Percentiles rank a stretch among this genome's conserved stretches.
phyloP scores from a whole-genome alignment of 2,113 vertebrate genomes.

The Nicator chloris region DNA sequence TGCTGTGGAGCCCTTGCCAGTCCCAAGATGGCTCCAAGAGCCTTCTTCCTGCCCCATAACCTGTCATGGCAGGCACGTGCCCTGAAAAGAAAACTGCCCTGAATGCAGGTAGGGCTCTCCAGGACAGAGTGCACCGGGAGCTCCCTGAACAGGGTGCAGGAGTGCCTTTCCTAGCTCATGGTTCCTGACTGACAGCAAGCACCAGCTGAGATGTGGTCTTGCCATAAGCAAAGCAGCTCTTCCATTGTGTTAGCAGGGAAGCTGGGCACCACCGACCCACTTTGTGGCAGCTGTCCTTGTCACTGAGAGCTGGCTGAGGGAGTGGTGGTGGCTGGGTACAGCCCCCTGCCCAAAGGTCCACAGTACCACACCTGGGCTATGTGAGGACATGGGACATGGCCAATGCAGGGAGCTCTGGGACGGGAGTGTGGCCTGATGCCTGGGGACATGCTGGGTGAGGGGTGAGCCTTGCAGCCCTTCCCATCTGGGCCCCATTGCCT shows the following conservation, averaged over 20 bases:
- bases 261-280: accelerated
- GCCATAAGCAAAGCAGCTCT: not conserved
- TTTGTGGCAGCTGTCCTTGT: not conserved
- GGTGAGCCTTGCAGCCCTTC: not conserved
- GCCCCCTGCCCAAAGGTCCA: not conserved
- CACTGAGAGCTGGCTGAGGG: not conserved
- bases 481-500: accelerated
- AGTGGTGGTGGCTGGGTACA: not conserved
- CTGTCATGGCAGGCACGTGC: not conserved
- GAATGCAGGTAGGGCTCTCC: not conserved
- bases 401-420: accelerated
- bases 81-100: not conserved
- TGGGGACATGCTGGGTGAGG: accelerated
- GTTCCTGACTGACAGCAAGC: not conserved
- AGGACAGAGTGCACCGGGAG: accelerated
- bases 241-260: not conserved
- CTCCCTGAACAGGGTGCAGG: accelerated
- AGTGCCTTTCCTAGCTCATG: not conserved
- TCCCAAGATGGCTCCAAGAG: not conserved
- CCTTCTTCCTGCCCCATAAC: not conserved
- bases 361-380: accelerated
- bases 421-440: not conserved
- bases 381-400: accelerated
- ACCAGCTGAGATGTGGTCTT: no score
- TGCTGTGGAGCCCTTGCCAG: no score